Conservation (phyloP, 1,140 invertebrate species). For the Portunus trituberculatus region DNA sequence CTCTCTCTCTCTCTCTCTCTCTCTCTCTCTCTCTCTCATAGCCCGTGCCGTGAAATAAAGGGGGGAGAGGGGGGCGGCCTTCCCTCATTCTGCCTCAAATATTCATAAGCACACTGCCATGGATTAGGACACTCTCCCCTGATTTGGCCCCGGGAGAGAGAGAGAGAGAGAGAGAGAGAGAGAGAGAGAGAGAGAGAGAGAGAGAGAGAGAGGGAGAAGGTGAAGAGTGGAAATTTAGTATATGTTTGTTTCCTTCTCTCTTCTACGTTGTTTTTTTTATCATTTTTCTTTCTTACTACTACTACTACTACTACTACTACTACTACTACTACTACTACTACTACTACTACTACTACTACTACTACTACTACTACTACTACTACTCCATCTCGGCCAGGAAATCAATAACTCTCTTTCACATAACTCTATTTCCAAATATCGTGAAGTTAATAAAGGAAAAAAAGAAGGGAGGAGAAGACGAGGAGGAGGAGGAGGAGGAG, state of each 20-base stretch:
- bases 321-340: too few relatives aligned
- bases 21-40: background rate
- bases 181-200: background rate
- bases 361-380: too few relatives aligned
- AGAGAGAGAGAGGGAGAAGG: background rate
- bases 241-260: too few relatives aligned
- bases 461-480: background rate
- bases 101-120: slow-evolving; percentile 23
- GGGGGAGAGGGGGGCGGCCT: background rate
- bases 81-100: slow-evolving; percentile 36
- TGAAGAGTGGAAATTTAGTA: background rate
- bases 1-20: background rate
- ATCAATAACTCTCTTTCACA: too few relatives aligned
- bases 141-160: slow-evolving; percentile 30
- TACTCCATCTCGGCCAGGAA: too few relatives aligned
- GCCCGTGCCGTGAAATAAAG: background rate
- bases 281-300: too few relatives aligned
- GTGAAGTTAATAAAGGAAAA: too few relatives aligned
- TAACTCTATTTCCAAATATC: too few relatives aligned
- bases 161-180: background rate
- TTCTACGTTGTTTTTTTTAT: too few relatives aligned
- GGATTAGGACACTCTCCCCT: background rate
- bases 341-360: too few relatives aligned
- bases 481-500: background rate
- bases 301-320: too few relatives aligned